phyloP scores from a whole-genome alignment of 2,797 vertebrate species.

The Molossus alvarezi region DNA sequence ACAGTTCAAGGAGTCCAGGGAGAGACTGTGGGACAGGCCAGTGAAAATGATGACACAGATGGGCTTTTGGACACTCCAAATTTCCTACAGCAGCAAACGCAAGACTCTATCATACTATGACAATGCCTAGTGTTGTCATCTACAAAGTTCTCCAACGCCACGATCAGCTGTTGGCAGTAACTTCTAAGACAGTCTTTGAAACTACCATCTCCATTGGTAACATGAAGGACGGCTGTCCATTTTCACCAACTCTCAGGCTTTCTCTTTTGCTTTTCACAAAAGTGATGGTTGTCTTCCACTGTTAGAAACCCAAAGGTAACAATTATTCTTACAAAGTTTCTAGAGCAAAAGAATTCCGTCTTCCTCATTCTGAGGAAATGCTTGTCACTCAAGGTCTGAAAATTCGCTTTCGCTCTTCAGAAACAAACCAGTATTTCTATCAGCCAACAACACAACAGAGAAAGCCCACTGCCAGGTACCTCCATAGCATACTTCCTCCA shows the following conservation, averaged over 20 bases:
- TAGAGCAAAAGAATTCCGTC: constrained; percentile 11
- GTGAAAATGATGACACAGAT: background rate
- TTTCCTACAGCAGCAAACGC: fast-evolving
- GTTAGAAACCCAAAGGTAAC: constrained; percentile 40
- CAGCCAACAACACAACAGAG: constrained; percentile 71
- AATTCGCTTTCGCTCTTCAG: constrained; percentile 74
- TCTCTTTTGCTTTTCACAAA: background rate
- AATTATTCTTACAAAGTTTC: background rate
- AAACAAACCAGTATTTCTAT: constrained; percentile 77
- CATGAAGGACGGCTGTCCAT: background rate
- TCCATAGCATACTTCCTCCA: constrained; percentile 74
- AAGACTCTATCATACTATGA: background rate
- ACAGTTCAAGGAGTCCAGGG: background rate
- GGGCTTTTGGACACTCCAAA: background rate
- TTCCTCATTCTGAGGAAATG: constrained; percentile 68
- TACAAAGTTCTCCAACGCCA: background rate
- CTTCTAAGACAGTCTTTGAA: background rate
- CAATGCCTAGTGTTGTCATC: background rate
- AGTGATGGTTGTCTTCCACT: background rate
- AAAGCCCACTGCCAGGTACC: constrained; percentile 54
- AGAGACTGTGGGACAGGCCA: too few relatives aligned
- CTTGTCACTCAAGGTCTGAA: constrained; percentile 68
- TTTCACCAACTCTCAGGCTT: background rate
- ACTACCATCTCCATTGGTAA: background rate
- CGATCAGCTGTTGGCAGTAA: background rate